These are phyloP conservation scores for Dendrolimus kikuchii DNA, from an alignment of 1,140 invertebrate genomes.

Conservation along the genomic window DNA sequence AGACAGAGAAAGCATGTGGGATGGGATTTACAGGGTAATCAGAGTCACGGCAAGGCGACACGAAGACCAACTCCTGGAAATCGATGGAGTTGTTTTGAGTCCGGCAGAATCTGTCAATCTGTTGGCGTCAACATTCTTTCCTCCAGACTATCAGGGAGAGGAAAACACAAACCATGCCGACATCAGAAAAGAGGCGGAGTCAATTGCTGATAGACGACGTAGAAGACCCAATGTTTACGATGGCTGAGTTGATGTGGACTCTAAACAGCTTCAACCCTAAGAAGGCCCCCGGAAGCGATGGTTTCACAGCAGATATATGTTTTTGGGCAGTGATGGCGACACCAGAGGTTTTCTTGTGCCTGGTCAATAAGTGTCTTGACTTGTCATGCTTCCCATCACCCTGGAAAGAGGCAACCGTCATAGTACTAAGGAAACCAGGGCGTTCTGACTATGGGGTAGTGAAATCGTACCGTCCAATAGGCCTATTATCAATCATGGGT, in stretches of 20 bases:
- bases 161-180: neutral
- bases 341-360: neutral
- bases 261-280: neutral
- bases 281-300: neutral
- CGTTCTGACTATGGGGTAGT: neutral
- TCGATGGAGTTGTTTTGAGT: neutral
- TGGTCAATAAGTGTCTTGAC: neutral
- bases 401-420: neutral
- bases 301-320: neutral
- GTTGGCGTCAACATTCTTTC: conserved; percentile 1
- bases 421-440: neutral
- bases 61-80: neutral
- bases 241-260: neutral
- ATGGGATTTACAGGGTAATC: neutral
- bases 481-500: too few species aligned
- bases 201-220: neutral
- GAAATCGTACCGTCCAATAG: neutral
- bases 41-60: neutral
- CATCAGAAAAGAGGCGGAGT: neutral
- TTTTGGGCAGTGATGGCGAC: neutral
- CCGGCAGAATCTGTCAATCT: neutral
- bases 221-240: neutral
- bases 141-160: neutral
- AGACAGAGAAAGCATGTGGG: too few species aligned
- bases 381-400: neutral